Evolutionary conservation across 1,140 invertebrate genomes (phyloP).

Genomic region (Brachionus rotundiformis): DNA sequence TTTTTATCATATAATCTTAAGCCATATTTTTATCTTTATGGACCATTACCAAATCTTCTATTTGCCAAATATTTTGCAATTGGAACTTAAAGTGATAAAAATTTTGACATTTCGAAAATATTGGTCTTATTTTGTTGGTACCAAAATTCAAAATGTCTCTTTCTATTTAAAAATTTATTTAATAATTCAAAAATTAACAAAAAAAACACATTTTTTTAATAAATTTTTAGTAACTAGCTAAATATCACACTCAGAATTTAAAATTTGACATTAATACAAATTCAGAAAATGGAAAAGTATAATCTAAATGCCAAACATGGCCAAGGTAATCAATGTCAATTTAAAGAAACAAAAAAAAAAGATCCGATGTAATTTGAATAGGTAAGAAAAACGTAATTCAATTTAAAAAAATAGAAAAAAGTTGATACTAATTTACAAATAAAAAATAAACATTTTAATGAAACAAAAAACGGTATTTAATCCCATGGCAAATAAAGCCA

Average conservation of each 20-base stretch:
- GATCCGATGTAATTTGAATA: conserved; percentile 5
- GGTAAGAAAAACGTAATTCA: not conserved
- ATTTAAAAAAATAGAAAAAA: too few relatives aligned
- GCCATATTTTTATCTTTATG: too few relatives aligned
- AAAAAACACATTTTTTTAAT: not conserved
- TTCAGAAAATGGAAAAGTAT: not conserved
- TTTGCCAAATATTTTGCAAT: too few relatives aligned
- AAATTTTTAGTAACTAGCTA: not conserved
- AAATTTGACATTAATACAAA: conserved; percentile 2
- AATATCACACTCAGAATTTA: not conserved
- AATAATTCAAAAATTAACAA: too few relatives aligned
- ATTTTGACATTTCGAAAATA: too few relatives aligned
- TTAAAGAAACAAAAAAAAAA: not conserved
- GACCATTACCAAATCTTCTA: too few relatives aligned
- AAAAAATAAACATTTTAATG: conserved; percentile 38
- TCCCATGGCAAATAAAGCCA: conserved; percentile 24
- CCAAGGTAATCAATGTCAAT: conserved; percentile 1
- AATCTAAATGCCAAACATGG: not conserved
- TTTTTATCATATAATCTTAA: too few relatives aligned
- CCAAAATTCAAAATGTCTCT: too few relatives aligned
- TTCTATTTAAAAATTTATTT: too few relatives aligned
- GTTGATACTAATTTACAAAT: conserved; percentile 22
- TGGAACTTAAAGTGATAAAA: too few relatives aligned
- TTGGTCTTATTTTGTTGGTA: too few relatives aligned
- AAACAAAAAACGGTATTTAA: conserved; percentile 44